Conservation (phyloP, 2,888 invertebrate species). For the Brenthis daphne region DNA sequence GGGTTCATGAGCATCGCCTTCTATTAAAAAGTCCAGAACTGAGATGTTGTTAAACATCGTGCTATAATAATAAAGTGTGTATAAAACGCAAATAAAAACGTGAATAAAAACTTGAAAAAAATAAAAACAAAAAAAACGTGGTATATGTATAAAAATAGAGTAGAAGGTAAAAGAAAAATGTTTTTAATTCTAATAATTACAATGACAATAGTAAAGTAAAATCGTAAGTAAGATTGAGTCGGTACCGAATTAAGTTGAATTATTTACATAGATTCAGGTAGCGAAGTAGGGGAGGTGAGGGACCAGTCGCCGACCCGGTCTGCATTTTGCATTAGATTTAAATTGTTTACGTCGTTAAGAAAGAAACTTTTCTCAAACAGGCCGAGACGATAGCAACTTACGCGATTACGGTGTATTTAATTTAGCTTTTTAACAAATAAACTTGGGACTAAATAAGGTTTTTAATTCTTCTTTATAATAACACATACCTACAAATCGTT, state of each 20-base stretch:
- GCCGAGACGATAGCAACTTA: slow-evolving; percentile 57
- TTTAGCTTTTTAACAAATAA: slow-evolving; percentile 40
- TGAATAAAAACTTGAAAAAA: no score
- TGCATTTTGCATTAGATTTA: slow-evolving; percentile 81
- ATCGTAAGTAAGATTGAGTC: slow-evolving; percentile 24
- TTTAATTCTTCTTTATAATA: slow-evolving; percentile 30
- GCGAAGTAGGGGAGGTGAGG: slow-evolving; percentile 48
- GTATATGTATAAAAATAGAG: neutral
- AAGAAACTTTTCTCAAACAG: slow-evolving; percentile 67
- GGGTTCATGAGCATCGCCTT: no score
- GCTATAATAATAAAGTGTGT: no score
- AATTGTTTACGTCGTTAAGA: slow-evolving; percentile 81
- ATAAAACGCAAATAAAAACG: no score
- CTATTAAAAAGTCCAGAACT: no score
- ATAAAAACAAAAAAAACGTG: no score
- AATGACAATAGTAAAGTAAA: slow-evolving; percentile 19
- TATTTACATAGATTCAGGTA: slow-evolving; percentile 70
- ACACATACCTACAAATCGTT: neutral
- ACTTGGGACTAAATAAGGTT: slow-evolving; percentile 32
- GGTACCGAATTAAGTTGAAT: slow-evolving; percentile 61
- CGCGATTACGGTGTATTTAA: slow-evolving; percentile 52
- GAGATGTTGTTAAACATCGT: no score
- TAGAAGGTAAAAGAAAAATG: neutral
- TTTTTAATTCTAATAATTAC: slow-evolving; percentile 2
- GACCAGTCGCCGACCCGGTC: slow-evolving; percentile 58